Evolutionary conservation across 2,888 invertebrate genomes (phyloP).

Genomic region (Aphrophora alni): DNA sequence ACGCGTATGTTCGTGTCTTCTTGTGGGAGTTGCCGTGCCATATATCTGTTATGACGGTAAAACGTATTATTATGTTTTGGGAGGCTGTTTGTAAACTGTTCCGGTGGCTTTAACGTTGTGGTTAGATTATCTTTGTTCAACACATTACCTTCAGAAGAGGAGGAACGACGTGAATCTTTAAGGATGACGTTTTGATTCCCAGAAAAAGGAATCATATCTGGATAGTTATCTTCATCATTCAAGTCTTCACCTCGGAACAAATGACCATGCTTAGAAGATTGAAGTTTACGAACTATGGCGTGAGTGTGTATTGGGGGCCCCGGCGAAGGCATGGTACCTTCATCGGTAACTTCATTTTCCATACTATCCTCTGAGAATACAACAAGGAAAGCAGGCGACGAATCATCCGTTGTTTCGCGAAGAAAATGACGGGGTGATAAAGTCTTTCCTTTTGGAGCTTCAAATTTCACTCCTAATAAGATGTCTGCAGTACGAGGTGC

Average conservation of each 20-base stretch:
- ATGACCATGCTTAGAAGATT: not conserved
- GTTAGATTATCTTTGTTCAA: not conserved
- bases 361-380: conserved; percentile 26
- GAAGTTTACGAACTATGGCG: conserved; percentile 27
- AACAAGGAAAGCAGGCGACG: conserved; percentile 28
- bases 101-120: not conserved
- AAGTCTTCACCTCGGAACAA: not conserved
- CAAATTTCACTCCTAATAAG: conserved; percentile 23
- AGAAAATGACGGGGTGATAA: conserved; percentile 31
- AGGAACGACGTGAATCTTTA: not conserved
- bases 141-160: not conserved
- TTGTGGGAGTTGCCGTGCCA: not conserved
- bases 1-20: conserved; percentile 6
- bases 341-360: conserved; percentile 30
- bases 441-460: conserved; percentile 28
- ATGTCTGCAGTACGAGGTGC: not conserved
- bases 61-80: not conserved
- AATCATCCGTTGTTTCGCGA: not conserved
- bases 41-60: not conserved
- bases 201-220: conserved; percentile 14
- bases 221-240: conserved; percentile 17
- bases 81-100: not conserved
- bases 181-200: not conserved
- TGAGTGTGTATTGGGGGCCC: conserved; percentile 27
- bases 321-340: not conserved